These are phyloP conservation scores for Mormyrops boulengeri DNA, from an alignment of 2,797 vertebrate species.

Conservation along the genomic window DNA sequence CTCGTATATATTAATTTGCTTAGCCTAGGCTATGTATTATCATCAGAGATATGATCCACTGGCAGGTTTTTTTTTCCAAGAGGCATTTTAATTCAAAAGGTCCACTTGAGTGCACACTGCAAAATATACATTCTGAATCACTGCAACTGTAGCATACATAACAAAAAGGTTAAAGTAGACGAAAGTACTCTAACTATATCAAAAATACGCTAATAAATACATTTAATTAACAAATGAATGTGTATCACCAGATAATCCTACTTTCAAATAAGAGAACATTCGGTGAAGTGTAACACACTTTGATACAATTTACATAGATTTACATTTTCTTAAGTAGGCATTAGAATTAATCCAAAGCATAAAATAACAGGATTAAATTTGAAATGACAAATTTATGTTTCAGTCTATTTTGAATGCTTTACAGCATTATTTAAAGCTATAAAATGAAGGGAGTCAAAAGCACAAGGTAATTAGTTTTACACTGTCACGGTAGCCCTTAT, in stretches of 20 bases:
- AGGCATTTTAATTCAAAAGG: not conserved
- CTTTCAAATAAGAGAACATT: not conserved
- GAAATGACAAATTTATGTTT: not conserved
- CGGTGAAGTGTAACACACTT: not conserved
- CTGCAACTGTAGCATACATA: not conserved
- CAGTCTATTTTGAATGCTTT: not conserved
- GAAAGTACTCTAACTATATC: not conserved
- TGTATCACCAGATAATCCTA: not conserved
- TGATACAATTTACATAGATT: not conserved
- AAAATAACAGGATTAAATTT: not conserved
- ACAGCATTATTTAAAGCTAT: not conserved
- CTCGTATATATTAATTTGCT: not conserved
- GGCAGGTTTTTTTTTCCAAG: not conserved
- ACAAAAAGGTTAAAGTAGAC: not conserved
- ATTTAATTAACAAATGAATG: not conserved
- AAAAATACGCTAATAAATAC: not conserved
- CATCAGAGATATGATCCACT: not conserved
- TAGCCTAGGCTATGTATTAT: not conserved
- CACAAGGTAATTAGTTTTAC: not conserved
- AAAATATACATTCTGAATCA: not conserved
- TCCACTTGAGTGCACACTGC: not conserved
- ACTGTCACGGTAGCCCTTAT: not conserved
- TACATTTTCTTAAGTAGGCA: not conserved
- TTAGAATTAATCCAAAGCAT: not conserved
- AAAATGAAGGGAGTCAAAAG: not conserved